A percentile compares a stretch with the other conserved stretches of the same genome.
Evolutionary conservation across 2,113 vertebrate genomes (phyloP).

Genomic region (Syngnathoides biaculeatus): DNA sequence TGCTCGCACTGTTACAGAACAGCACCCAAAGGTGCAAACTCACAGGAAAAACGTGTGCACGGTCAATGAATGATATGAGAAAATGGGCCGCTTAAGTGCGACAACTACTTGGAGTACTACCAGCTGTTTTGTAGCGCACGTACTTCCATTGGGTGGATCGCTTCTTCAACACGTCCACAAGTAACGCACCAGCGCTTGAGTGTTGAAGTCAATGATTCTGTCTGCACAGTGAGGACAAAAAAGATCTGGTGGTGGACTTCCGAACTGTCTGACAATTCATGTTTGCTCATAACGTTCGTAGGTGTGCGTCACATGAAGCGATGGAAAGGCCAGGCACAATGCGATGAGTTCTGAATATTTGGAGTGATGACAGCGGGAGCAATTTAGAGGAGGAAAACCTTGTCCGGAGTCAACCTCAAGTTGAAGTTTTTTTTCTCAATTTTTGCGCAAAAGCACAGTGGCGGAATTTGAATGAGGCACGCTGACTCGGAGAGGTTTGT

Average conservation of each 20-base stretch:
- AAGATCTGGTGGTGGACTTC: background rate
- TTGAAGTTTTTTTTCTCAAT: slow-evolving; percentile 13
- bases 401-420: background rate
- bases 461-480: slow-evolving; percentile 20
- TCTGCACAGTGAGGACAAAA: no score
- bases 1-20: slow-evolving; percentile 24
- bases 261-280: background rate
- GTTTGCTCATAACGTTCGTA: background rate
- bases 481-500: background rate
- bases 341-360: background rate
- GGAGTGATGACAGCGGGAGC: slow-evolving; percentile 12
- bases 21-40: slow-evolving; percentile 16
- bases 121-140: background rate
- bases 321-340: background rate
- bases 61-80: background rate
- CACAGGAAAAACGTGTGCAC: background rate
- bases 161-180: background rate
- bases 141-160: no score
- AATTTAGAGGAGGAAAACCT: background rate
- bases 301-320: background rate
- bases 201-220: no score
- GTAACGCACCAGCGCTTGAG: background rate
- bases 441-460: background rate
- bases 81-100: background rate
- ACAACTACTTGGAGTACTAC: background rate